A percentile compares a stretch with the other conserved stretches of the same genome.
phyloP scores from a whole-genome alignment of 2,888 invertebrate species.

The Pheosia gnoma region DNA sequence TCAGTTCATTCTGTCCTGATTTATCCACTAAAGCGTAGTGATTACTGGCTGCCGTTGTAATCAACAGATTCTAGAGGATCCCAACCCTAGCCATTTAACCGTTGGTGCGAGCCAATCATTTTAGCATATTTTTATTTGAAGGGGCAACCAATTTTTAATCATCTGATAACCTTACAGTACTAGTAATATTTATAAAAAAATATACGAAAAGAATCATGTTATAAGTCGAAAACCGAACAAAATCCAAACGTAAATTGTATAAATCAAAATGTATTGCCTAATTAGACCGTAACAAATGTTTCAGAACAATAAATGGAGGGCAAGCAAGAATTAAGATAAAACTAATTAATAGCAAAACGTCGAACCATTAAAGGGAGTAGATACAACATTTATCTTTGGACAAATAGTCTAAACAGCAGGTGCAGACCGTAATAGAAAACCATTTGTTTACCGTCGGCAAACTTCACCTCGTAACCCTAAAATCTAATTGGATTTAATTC shows the following conservation, averaged over 20 bases:
- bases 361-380: conserved; percentile 49
- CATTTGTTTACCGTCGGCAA: conserved; percentile 79
- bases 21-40: no score
- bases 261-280: background rate
- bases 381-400: conserved; percentile 60
- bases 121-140: no score
- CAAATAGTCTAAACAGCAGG: conserved; percentile 69
- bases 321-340: conserved; percentile 41
- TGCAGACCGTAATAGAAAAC: conserved; percentile 70
- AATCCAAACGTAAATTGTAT: conserved; percentile 1
- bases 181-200: background rate
- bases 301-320: conserved; percentile 14
- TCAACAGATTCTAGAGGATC: no score
- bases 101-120: no score
- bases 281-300: conserved; percentile 2
- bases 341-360: conserved; percentile 56
- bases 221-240: background rate
- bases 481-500: conserved; percentile 84
- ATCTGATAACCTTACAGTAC: no score
- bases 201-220: background rate
- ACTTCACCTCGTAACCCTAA: conserved; percentile 82
- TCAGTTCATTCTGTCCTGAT: no score
- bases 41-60: no score
- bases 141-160: background rate
- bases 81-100: no score